These are phyloP conservation scores for Aradophagus sp. DNA, from an alignment of 1,140 invertebrate genomes.

Conservation along the genomic window DNA sequence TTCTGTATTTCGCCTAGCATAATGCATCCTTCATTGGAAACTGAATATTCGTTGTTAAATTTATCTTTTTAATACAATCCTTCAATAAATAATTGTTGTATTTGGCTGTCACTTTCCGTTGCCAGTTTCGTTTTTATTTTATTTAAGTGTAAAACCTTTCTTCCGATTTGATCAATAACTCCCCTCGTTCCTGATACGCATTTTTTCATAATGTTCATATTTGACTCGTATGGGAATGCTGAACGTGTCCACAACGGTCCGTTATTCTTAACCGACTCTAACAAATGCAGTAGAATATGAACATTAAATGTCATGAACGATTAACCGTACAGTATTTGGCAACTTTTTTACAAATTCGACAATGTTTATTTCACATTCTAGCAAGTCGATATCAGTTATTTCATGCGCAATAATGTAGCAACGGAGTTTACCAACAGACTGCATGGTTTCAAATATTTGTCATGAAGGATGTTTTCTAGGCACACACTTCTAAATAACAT, in stretches of 20 bases:
- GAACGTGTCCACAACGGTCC: slow-evolving; percentile 40
- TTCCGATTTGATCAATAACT: slow-evolving; percentile 35
- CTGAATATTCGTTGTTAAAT: slow-evolving; percentile 42
- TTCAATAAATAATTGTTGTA: slow-evolving; percentile 42
- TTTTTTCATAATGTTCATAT: slow-evolving; percentile 28
- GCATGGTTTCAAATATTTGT: slow-evolving; percentile 39
- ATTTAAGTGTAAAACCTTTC: slow-evolving; percentile 10
- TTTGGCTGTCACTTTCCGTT: background rate
- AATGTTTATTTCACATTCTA: slow-evolving; percentile 42
- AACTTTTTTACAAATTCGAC: slow-evolving; percentile 46
- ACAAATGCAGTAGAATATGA: slow-evolving; percentile 35
- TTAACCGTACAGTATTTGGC: slow-evolving; percentile 38
- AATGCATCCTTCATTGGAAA: slow-evolving; percentile 3
- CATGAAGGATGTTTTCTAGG: slow-evolving; percentile 30
- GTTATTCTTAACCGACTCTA: slow-evolving; percentile 25
- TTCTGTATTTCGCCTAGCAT: background rate
- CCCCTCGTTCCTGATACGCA: slow-evolving; percentile 36
- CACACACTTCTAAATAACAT: slow-evolving; percentile 46
- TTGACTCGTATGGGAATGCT: slow-evolving; percentile 44
- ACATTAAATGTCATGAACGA: slow-evolving; percentile 48
- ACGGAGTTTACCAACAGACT: slow-evolving; percentile 40
- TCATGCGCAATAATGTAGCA: slow-evolving; percentile 11
- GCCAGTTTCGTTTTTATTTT: slow-evolving; percentile 4
- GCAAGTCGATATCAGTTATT: slow-evolving; percentile 35
- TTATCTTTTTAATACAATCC: slow-evolving; percentile 58